A percentile compares a stretch with the other conserved stretches of the same genome.
Evolutionary conservation across 2,888 invertebrate genomes (phyloP).

Genomic region (Fragum fragum): DNA sequence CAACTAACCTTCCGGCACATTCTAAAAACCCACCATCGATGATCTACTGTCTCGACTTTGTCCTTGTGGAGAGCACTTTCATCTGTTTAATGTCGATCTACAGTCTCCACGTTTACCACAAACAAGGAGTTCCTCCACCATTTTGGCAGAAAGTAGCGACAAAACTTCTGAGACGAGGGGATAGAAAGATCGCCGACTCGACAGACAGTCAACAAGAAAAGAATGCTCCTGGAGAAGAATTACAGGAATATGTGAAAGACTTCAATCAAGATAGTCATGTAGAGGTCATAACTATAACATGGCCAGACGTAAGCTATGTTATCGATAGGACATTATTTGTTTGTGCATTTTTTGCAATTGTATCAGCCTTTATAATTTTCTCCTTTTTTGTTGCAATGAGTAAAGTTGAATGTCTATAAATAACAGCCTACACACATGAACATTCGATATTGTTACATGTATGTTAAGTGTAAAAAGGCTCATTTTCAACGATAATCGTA

Average conservation of each 20-base stretch:
- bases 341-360: background rate
- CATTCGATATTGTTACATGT: too few relatives aligned
- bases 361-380: background rate
- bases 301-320: background rate
- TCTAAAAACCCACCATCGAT: slow-evolving; percentile 36
- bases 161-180: background rate
- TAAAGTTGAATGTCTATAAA: background rate
- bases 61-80: slow-evolving; percentile 24
- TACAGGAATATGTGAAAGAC: background rate
- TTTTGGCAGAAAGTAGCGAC: background rate
- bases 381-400: slow-evolving; percentile 9
- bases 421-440: too few relatives aligned
- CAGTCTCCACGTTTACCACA: slow-evolving; percentile 18
- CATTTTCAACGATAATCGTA: too few relatives aligned
- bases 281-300: background rate
- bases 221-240: background rate
- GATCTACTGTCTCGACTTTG: slow-evolving; percentile 35
- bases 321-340: background rate
- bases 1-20: slow-evolving; percentile 28
- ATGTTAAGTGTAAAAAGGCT: too few relatives aligned
- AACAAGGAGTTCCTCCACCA: background rate
- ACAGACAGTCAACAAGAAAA: background rate
- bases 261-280: too few relatives aligned
- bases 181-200: background rate
- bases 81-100: slow-evolving; percentile 31